A percentile compares a stretch with the other conserved stretches of the same genome.
Conservation (phyloP, 2,888 invertebrate genomes). For the Lepidocyrtinus sp. region DNA sequence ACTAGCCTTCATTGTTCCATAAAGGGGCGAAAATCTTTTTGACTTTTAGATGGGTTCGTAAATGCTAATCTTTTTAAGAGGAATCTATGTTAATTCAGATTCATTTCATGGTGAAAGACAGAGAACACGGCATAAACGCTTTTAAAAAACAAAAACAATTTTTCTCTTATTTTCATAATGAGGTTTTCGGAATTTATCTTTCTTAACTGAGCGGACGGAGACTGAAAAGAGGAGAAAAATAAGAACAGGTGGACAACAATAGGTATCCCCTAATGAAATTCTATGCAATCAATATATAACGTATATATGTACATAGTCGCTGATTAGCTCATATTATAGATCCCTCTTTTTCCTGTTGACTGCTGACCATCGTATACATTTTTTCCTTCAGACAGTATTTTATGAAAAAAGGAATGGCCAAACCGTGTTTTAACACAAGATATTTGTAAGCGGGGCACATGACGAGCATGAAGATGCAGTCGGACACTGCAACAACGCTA, state of each 20-base stretch:
- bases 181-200: slow-evolving; percentile 59
- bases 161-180: slow-evolving; percentile 59
- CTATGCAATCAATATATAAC: slow-evolving; percentile 16
- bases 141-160: slow-evolving; percentile 49
- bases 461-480: slow-evolving; percentile 38
- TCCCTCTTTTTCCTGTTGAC: slow-evolving; percentile 1
- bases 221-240: slow-evolving; percentile 12
- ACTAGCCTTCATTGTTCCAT: neutral
- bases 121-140: neutral
- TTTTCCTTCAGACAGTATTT: neutral
- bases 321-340: slow-evolving; percentile 31
- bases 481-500: slow-evolving; percentile 14
- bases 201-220: slow-evolving; percentile 6
- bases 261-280: slow-evolving; percentile 14
- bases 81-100: neutral
- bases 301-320: slow-evolving; percentile 10
- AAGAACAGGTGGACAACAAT: slow-evolving; percentile 59
- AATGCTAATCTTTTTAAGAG: no score
- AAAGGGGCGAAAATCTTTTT: neutral
- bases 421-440: neutral
- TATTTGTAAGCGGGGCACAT: slow-evolving; percentile 28
- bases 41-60: no score
- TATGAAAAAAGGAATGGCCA: neutral
- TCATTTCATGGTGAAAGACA: neutral
- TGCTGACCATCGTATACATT: neutral